Evolutionary conservation across 2,113 vertebrate genomes (phyloP).

Genomic region (Corythornis madagascariensis): DNA sequence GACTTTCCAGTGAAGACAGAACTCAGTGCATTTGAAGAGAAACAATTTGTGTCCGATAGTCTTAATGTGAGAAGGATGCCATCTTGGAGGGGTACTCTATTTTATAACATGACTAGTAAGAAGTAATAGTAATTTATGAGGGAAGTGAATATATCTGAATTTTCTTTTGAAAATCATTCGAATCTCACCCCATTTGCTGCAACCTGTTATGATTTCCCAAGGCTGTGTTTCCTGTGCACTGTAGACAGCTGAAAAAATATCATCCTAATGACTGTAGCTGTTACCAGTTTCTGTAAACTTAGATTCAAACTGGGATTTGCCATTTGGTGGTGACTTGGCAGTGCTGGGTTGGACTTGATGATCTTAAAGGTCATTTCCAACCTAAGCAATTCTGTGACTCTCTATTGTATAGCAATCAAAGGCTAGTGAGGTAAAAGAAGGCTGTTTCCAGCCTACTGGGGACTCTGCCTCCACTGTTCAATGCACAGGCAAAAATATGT

Average conservation of each 20-base stretch:
- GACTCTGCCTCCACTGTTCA: background rate
- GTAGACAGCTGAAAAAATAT: background rate
- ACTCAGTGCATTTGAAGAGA: background rate
- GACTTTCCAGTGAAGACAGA: background rate
- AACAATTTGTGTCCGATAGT: background rate
- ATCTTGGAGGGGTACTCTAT: background rate
- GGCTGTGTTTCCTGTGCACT: background rate
- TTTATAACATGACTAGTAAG: background rate
- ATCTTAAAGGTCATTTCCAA: too few species aligned
- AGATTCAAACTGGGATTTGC: background rate
- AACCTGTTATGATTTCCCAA: background rate
- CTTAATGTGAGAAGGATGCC: background rate
- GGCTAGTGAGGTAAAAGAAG: background rate
- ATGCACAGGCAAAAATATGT: background rate
- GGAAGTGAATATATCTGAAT: background rate
- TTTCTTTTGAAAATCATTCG: background rate
- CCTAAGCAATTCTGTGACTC: too few species aligned
- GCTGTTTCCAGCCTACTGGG: background rate
- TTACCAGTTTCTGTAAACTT: background rate
- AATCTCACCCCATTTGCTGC: background rate
- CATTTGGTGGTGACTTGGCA: too few species aligned
- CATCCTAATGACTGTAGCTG: background rate
- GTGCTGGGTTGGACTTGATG: too few species aligned
- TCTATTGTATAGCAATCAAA: background rate
- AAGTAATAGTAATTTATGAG: background rate